Conservation (phyloP, 37 sponge, comb jelly and placozoan species). For the Petrosia ficiformis region DNA sequence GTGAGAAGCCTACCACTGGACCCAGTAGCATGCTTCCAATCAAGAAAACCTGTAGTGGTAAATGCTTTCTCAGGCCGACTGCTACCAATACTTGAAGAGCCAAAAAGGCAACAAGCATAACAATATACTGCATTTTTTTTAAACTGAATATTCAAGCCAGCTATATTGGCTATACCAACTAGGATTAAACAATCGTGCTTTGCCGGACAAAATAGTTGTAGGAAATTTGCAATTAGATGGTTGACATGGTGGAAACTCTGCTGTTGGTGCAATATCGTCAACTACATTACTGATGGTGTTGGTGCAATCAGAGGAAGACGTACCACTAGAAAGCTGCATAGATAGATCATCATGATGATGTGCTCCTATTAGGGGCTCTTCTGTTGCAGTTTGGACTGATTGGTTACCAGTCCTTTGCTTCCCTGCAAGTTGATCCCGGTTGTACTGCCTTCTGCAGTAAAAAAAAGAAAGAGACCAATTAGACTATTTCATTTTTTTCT, state of each 20-base stretch:
- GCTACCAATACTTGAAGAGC: slow-evolving; percentile 27
- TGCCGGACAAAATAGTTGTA: slow-evolving; percentile 36
- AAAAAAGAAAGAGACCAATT: no score
- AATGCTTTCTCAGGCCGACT: slow-evolving; percentile 25
- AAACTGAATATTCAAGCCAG: slow-evolving; percentile 62
- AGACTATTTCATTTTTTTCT: no score
- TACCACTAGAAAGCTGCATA: not conserved
- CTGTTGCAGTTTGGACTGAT: no score
- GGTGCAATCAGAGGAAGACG: not conserved
- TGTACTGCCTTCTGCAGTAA: no score
- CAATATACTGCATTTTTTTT: slow-evolving; percentile 55
- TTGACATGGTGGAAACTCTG: slow-evolving; percentile 41
- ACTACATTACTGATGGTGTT: not conserved
- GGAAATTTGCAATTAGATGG: slow-evolving; percentile 43
- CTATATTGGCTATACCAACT: slow-evolving; percentile 31
- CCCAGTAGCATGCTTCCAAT: slow-evolving; percentile 64
- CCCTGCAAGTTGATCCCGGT: no score
- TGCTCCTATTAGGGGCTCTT: no score
- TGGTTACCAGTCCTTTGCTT: no score
- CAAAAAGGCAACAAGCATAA: slow-evolving; percentile 52
- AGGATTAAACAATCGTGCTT: slow-evolving; percentile 56
- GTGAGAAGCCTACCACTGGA: slow-evolving; percentile 35
- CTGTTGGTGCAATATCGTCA: slow-evolving; percentile 22
- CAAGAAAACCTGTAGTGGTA: slow-evolving; percentile 28
- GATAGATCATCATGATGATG: no score